phyloP scores from a whole-genome alignment of 2,797 vertebrate species.

The Pelochelys cantorii region DNA sequence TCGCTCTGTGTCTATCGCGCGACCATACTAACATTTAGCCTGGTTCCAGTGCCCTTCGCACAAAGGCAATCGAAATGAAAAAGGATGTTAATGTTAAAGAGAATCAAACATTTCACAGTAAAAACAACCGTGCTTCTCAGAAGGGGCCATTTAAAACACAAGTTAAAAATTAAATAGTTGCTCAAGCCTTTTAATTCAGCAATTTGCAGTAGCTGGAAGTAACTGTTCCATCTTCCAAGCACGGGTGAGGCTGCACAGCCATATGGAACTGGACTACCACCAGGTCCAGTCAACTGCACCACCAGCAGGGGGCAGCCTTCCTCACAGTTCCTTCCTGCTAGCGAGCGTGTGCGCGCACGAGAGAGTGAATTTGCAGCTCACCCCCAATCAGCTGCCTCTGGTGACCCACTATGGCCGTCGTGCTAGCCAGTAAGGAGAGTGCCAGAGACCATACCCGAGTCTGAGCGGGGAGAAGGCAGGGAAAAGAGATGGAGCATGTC shows the following conservation, averaged over 20 bases:
- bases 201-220: not conserved
- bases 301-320: not conserved
- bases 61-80: not conserved
- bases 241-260: constrained; percentile 12
- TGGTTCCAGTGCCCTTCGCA: not conserved
- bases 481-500: not conserved
- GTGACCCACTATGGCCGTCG: not conserved
- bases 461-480: not conserved
- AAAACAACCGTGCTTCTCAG: not conserved
- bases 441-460: not conserved
- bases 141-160: not conserved
- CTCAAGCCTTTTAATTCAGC: not conserved
- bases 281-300: not conserved
- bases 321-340: not conserved
- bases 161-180: not conserved
- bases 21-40: not conserved
- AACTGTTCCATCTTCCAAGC: constrained; percentile 19
- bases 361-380: not conserved
- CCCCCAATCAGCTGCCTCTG: not conserved
- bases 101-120: not conserved
- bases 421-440: not conserved
- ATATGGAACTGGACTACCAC: rapidly evolving
- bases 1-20: not conserved
- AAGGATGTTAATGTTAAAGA: not conserved
- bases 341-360: not conserved